phyloP scores from a whole-genome alignment of 1,140 invertebrate species.

The Heliconius hewitsoni region DNA sequence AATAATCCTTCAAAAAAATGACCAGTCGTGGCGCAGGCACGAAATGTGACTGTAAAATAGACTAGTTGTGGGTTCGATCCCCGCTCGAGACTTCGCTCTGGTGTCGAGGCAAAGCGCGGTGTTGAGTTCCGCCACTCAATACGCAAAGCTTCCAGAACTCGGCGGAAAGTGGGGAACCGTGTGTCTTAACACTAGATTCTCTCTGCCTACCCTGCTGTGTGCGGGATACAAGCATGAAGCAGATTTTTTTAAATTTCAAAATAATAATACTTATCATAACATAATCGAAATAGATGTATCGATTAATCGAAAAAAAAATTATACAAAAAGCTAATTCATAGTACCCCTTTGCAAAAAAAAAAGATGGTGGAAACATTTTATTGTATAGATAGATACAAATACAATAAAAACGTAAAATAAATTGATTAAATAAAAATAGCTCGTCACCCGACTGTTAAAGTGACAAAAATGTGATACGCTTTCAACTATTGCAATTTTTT shows the following conservation, averaged over 20 bases:
- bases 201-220: no score
- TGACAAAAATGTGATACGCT: slow-evolving; percentile 6
- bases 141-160: no score
- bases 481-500: slow-evolving; percentile 1
- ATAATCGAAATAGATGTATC: background rate
- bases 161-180: no score
- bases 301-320: background rate
- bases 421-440: slow-evolving; percentile 1
- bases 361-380: background rate
- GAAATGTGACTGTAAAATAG: no score
- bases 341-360: background rate
- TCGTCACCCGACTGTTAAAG: slow-evolving; percentile 1
- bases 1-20: no score
- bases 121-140: no score
- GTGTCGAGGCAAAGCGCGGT: no score
- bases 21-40: no score
- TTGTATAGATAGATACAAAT: background rate
- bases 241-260: background rate
- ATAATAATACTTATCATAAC: background rate
- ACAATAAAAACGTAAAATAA: background rate
- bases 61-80: no score
- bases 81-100: no score
- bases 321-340: background rate
- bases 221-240: no score
- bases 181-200: no score